A percentile compares a stretch with the other conserved stretches of the same genome.
phyloP scores from a whole-genome alignment of 2,888 invertebrate species.

The Drosophila aldrichi region DNA sequence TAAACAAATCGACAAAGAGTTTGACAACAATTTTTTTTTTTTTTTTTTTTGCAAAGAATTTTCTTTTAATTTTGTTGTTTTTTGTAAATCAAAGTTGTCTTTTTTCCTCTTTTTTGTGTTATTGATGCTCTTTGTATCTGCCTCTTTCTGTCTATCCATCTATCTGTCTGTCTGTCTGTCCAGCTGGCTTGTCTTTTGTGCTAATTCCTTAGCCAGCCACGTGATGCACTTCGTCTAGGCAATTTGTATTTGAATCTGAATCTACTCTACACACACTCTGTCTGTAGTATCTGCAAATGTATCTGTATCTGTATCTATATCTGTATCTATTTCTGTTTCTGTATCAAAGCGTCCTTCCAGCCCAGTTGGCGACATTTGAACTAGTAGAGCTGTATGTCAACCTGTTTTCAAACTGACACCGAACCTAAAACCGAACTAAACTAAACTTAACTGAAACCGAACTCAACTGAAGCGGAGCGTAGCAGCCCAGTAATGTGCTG shows the following conservation, averaged over 20 bases:
- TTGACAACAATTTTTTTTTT: slow-evolving; percentile 49
- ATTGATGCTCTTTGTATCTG: slow-evolving; percentile 42
- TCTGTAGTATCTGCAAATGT: too few relatives aligned
- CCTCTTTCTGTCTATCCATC: neutral
- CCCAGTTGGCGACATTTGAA: slow-evolving; percentile 65
- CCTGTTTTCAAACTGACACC: slow-evolving; percentile 63
- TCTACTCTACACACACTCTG: neutral
- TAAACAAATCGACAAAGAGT: slow-evolving; percentile 57
- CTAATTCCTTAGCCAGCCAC: slow-evolving; percentile 37
- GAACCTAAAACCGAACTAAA: slow-evolving; percentile 12
- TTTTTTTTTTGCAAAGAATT: slow-evolving; percentile 25
- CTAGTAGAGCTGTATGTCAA: slow-evolving; percentile 66
- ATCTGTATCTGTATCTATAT: slow-evolving; percentile 5
- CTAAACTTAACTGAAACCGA: slow-evolving; percentile 22
- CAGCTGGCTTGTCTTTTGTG: slow-evolving; percentile 21
- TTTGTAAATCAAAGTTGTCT: slow-evolving; percentile 59
- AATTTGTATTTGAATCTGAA: slow-evolving; percentile 39
- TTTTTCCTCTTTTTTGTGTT: slow-evolving; percentile 47
- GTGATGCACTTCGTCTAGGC: slow-evolving; percentile 25
- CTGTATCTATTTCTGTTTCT: slow-evolving; percentile 8
- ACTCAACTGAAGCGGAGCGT: slow-evolving; percentile 30
- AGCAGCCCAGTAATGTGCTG: slow-evolving; percentile 38
- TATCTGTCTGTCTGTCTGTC: neutral
- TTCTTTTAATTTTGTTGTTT: slow-evolving; percentile 10
- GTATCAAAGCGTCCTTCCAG: slow-evolving; percentile 12